These are phyloP conservation scores for Hoplodrina ambigua DNA, from an alignment of 2,888 invertebrate genomes.

Conservation along the genomic window DNA sequence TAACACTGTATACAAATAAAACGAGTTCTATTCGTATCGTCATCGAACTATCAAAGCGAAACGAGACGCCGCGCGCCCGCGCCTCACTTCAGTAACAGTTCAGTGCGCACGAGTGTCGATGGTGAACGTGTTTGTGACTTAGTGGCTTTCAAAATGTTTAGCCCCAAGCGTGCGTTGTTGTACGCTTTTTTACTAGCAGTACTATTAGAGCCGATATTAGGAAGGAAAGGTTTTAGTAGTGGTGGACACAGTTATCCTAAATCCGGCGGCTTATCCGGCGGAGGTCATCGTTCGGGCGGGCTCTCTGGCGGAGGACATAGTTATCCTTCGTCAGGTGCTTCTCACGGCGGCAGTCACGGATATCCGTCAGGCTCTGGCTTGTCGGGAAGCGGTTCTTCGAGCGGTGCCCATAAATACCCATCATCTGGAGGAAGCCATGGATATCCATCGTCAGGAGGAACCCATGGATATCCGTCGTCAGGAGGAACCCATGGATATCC, in stretches of 20 bases:
- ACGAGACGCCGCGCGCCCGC: conserved; percentile 14
- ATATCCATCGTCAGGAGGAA: too few relatives aligned
- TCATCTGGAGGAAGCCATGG: too few relatives aligned
- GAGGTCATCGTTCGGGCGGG: conserved; percentile 68
- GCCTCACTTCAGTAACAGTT: conserved; percentile 56
- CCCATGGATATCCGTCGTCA: conserved; percentile 57
- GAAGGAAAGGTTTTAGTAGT: conserved; percentile 68
- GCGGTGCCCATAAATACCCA: too few relatives aligned
- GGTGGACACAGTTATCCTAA: conserved; percentile 74
- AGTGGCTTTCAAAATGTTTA: conserved; percentile 69
- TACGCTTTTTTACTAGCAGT: conserved; percentile 73
- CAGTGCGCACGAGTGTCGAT: conserved; percentile 70
- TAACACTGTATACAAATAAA: conserved; percentile 42
- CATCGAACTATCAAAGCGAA: conserved; percentile 19
- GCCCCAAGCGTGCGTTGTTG: conserved; percentile 71
- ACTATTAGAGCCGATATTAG: conserved; percentile 66
- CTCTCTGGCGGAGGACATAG: conserved; percentile 68
- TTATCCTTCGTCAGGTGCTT: conserved; percentile 41
- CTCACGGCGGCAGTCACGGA: conserved; percentile 62
- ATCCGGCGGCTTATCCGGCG: conserved; percentile 69
- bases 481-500: conserved; percentile 54
- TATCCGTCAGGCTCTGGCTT: conserved; percentile 31
- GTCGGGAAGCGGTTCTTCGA: too few relatives aligned
- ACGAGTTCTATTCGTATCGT: conserved; percentile 39
- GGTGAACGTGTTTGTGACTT: conserved; percentile 58